Base-by-base conservation (phyloP, 2,113 vertebrate genomes). In the Hemichromis elongatus region DNA sequence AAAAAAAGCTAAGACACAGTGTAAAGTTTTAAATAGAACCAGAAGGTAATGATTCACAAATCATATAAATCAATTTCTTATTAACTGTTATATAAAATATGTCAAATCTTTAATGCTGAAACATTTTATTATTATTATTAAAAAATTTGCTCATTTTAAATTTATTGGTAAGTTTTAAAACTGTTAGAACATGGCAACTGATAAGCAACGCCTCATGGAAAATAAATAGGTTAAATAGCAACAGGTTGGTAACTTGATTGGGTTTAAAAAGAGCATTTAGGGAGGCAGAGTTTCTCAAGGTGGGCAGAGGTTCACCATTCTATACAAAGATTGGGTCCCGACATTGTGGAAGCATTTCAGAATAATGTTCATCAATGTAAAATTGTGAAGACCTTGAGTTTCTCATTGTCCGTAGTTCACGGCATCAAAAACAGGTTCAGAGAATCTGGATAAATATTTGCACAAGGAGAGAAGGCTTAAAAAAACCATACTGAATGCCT, bases 281-380 rank as follows among this genome's bases (percentile, higher is more conserved):
- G 30, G 59, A 63, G 30, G 59, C 57, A 59, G 14, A 59, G 56
- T 59, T 59, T 57, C 55, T 57, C 54, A 56, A 14, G 24, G 54
- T 56, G 7, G 55, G 55, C 26, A 33, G 56, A 59, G 28, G 16
- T 59, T 66, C 61, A 66, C 33, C 19, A 66, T 21, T 5, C 33
- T 66, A 19, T n/a, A 66, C 33, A 37, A 66, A 66, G 19, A 66
- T 18, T 66, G 61, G 10, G 19, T n/a, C 4, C 19, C n/a, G 9
- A 66, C 10, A 66, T 66, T 66, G 61, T 66, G 19, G 61, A 6
- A 63, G n/a, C 9, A 12, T 35, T n/a, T 63, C 59, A 7, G 0
- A 35, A 63, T 63, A n/a, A 37, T 0, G 59, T 35, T 63, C 59
- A 35, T 63, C 61, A 40, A 35, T 66, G 61, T 66, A 66, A 68